Conservation (phyloP, 2,888 invertebrate species). For the Sepioteuthis lessoniana region DNA sequence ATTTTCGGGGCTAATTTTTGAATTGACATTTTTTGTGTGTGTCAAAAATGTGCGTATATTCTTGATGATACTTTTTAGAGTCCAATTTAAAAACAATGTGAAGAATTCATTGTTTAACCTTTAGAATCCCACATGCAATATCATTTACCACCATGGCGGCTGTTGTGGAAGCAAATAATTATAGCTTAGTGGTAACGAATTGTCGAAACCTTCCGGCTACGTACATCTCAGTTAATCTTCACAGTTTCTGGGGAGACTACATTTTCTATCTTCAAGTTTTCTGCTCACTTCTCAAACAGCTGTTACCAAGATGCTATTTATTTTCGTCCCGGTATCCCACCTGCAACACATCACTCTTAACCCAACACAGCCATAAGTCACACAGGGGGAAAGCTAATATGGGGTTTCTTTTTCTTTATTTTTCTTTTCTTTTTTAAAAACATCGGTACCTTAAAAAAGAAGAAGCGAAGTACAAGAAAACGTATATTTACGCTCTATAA, state of each 20-base stretch:
- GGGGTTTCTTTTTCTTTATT: not conserved
- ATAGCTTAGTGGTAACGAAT: not conserved
- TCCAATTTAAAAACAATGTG: not conserved
- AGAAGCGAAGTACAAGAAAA: not conserved
- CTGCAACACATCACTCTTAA: not conserved
- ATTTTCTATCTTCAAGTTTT: not conserved
- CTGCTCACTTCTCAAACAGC: not conserved
- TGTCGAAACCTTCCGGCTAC: not conserved
- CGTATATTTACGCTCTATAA: slow-evolving; percentile 4
- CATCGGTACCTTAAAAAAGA: not conserved
- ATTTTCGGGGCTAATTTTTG: too few species aligned
- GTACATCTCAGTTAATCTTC: not conserved
- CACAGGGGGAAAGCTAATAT: not conserved
- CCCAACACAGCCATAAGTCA: not conserved
- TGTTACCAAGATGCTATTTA: not conserved
- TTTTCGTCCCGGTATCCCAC: not conserved
- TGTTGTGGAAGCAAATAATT: not conserved
- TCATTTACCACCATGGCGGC: not conserved
- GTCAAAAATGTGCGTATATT: too few species aligned
- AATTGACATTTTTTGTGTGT: too few species aligned
- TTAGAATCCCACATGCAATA: too few species aligned
- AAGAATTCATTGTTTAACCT: not conserved
- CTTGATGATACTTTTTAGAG: too few species aligned
- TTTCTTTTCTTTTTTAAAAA: not conserved
- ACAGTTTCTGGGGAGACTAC: not conserved